A percentile compares a stretch with the other conserved stretches of the same genome.
Conservation (phyloP, 2,113 vertebrate genomes). For the Neofelis nebulosa region DNA sequence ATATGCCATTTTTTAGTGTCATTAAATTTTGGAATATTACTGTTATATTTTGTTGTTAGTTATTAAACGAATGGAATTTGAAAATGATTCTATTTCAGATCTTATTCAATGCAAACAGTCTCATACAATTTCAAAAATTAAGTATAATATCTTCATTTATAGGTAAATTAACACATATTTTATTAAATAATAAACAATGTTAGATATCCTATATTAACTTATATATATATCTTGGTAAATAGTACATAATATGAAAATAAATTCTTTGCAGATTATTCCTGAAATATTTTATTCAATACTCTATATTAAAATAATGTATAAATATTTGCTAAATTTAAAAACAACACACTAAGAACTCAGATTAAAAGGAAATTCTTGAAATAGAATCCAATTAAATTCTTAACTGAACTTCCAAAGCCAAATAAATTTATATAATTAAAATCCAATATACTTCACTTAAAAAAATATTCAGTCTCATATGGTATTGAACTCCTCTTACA, state of each 20-base stretch:
- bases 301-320: not conserved
- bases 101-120: not conserved
- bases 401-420: not conserved
- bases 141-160: not conserved
- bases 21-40: not conserved
- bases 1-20: not conserved
- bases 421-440: not conserved
- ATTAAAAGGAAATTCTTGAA: not conserved
- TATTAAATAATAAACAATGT: not conserved
- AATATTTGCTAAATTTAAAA: not conserved
- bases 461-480: not conserved
- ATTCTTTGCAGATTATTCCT: not conserved
- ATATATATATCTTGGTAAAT: not conserved
- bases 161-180: not conserved
- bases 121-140: not conserved
- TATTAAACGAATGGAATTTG: not conserved
- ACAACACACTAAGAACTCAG: not conserved
- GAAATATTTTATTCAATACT: not conserved
- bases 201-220: not conserved
- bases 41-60: not conserved
- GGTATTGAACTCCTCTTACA: not conserved
- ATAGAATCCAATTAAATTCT: not conserved
- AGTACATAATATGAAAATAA: not conserved
- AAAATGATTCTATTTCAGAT: not conserved
- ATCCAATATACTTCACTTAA: not conserved